These are phyloP conservation scores for Geophilus truncorum DNA, from an alignment of 2,888 invertebrate species.

Conservation along the genomic window DNA sequence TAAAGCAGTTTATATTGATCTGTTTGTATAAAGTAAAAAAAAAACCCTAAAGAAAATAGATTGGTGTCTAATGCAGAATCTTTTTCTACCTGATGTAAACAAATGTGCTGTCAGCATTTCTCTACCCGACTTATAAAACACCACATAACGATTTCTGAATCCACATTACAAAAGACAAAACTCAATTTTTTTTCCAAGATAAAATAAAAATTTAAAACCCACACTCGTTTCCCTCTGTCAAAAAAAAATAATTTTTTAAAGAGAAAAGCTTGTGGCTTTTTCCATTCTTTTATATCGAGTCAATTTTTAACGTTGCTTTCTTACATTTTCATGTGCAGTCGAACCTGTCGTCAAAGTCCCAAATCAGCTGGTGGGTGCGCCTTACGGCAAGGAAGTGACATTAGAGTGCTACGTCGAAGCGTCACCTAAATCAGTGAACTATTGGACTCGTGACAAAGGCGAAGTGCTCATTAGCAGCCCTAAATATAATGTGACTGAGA, in stretches of 20 bases:
- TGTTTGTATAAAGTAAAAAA: not conserved
- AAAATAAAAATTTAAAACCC: too few species aligned
- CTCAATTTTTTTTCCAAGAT: too few species aligned
- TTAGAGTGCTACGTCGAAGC: constrained; percentile 91
- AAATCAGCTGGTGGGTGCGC: constrained; percentile 83
- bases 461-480: constrained; percentile 84
- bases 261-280: too few species aligned
- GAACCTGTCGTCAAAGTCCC: constrained; percentile 93
- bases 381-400: constrained; percentile 81
- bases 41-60: not conserved
- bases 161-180: too few species aligned
- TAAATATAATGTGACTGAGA: constrained; percentile 76
- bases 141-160: too few species aligned
- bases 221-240: too few species aligned
- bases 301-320: not conserved
- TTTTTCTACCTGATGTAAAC: not conserved
- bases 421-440: constrained; percentile 83
- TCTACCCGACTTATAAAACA: not conserved
- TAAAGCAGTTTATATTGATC: too few species aligned
- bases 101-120: not conserved
- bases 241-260: too few species aligned
- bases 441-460: constrained; percentile 69
- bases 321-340: constrained; percentile 55
- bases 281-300: constrained; percentile 40
- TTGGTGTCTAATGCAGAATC: not conserved